Base-by-base conservation (phyloP, 2,113 vertebrate species). In the Notarius quadriscutis region DNA sequence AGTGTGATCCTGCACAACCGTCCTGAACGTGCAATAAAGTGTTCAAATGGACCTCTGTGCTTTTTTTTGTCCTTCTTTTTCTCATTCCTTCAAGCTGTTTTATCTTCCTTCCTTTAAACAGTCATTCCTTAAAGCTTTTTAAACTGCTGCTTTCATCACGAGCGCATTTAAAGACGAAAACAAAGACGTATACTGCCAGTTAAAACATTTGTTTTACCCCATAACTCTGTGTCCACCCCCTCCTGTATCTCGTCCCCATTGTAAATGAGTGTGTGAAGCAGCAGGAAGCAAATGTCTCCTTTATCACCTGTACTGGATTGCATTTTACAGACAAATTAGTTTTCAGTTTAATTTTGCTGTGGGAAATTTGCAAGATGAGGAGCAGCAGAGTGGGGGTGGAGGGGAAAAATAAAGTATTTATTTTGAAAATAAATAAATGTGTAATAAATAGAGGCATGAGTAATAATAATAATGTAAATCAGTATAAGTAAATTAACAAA, bases 211-310 rank as follows among this genome's bases (percentile, higher is more conserved):
- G 18, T 62, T 7, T 53, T 77, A 62, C 41, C 63, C 7, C 25
- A 41, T 20, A 67, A 55, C 53, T 69, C 34, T 41, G 48, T 51
- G 57, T 57, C 48, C 75, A 84, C 86, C 72, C 69, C 81, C 63
- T 58, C 48, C 75, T 15, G 62, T 65, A 50, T 14, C 30, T 85
- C 27, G 17, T 79, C 82, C 22, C n/a, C 30, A 5, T 18, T 18
- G 17, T 30, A 72, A 80, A 81, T n/a, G 65, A 81, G 83, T 41
- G 25, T 30, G 75, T 81, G 30, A 65, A 53, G 50, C 9, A n/a
- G 25, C 22, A n/a, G 55, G 53, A 69, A 80, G 17, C 53, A 25
- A 8, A 8, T 41, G 34, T 8, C 22, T 51, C 34, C 34, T 55
- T 75, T 57, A 84, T 82, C 57, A 65, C n/a, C 78, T 77, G 53